phyloP scores from a whole-genome alignment of 2,888 invertebrate genomes.

The Troilus luridus region DNA sequence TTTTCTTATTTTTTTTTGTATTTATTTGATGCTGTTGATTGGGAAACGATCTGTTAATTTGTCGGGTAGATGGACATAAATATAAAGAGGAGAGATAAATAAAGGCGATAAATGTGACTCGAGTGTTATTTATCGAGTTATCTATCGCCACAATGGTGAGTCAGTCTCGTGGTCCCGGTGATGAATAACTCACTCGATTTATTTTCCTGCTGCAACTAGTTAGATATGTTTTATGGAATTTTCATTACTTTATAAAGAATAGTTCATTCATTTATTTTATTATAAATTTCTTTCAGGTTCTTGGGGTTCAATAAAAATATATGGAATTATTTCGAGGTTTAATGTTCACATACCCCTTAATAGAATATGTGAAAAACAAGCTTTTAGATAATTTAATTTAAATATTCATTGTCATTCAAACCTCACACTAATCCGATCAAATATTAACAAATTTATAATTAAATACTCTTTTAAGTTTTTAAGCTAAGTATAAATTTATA shows the following conservation, averaged over 20 bases:
- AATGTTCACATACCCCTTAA: too few relatives aligned
- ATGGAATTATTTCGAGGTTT: too few relatives aligned
- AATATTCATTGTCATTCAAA: too few relatives aligned
- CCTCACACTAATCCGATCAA: too few relatives aligned
- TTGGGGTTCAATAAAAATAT: too few relatives aligned
- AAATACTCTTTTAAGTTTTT: too few relatives aligned
- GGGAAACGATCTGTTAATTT: neutral
- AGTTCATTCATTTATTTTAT: neutral
- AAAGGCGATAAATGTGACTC: slow-evolving; percentile 13
- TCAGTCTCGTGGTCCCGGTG: neutral
- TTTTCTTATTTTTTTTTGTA: neutral
- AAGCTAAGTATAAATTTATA: too few relatives aligned
- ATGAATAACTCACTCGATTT: slow-evolving; percentile 9
- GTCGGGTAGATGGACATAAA: neutral
- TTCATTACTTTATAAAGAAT: neutral
- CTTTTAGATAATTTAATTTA: too few relatives aligned
- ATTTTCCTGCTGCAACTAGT: neutral
- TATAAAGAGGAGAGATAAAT: neutral
- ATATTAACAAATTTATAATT: too few relatives aligned
- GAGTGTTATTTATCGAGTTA: slow-evolving; percentile 27
- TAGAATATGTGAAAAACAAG: too few relatives aligned
- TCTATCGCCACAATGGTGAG: neutral
- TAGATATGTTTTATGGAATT: neutral
- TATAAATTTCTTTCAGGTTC: too few relatives aligned
- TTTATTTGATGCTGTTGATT: neutral